A percentile compares a stretch with the other conserved stretches of the same genome.
These are phyloP conservation scores for Microctonus aethiopoides DNA, from an alignment of 2,888 invertebrate genomes.

Conservation along the genomic window DNA sequence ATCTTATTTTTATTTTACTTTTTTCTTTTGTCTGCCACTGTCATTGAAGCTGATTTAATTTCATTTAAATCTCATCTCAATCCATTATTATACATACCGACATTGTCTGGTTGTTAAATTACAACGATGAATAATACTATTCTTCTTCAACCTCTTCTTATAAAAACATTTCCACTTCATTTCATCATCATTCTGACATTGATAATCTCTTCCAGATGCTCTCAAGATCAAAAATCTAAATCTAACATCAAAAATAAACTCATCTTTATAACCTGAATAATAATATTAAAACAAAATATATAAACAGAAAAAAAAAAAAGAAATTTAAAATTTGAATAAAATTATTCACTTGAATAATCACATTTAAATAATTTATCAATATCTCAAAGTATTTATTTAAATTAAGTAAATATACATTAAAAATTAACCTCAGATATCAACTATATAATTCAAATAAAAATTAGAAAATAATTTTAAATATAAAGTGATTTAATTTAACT, in stretches of 20 bases:
- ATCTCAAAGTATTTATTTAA: too few relatives aligned
- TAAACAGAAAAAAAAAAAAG: too few relatives aligned
- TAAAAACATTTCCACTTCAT: not conserved
- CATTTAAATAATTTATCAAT: too few relatives aligned
- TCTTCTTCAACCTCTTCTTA: slow-evolving; percentile 20
- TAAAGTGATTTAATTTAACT: too few relatives aligned
- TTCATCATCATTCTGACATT: not conserved
- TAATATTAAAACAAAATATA: too few relatives aligned
- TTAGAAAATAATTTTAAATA: too few relatives aligned
- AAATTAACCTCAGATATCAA: too few relatives aligned
- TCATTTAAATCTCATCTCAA: slow-evolving; percentile 15
- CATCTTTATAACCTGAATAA: too few relatives aligned
- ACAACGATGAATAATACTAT: slow-evolving; percentile 39
- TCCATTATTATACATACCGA: not conserved
- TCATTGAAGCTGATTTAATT: slow-evolving; percentile 23
- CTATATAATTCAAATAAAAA: too few relatives aligned
- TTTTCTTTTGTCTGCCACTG: not conserved
- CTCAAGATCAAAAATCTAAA: not conserved
- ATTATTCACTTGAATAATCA: too few relatives aligned
- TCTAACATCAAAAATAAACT: slow-evolving; percentile 7
- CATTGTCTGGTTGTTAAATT: slow-evolving; percentile 50
- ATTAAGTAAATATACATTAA: too few relatives aligned
- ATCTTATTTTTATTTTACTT: not conserved
- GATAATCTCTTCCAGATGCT: slow-evolving; percentile 17
- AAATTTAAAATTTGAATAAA: too few relatives aligned